Percentiles rank a stretch among this genome's conserved stretches.
Evolutionary conservation across 2,797 vertebrate species (phyloP).

Genomic region (Malacoctenus gilli): DNA sequence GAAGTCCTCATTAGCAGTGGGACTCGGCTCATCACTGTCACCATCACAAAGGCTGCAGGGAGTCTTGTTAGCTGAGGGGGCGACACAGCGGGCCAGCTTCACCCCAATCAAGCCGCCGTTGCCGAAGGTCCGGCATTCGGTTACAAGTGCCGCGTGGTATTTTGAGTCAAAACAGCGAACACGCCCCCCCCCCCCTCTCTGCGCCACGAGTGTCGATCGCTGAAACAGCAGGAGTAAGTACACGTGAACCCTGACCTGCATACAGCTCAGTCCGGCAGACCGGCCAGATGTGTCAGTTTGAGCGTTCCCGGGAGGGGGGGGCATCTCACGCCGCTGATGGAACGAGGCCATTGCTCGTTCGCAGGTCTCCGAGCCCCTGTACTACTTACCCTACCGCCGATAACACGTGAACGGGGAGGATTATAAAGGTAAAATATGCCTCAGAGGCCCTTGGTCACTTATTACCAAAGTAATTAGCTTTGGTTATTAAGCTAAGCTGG

Average conservation of each 20-base stretch:
- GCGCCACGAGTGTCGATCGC: conserved; percentile 28
- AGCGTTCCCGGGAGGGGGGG: conserved; percentile 38
- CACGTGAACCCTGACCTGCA: conserved; percentile 59
- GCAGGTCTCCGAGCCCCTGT: conserved; percentile 43
- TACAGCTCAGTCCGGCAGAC: conserved; percentile 38
- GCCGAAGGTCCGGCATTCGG: conserved; percentile 39
- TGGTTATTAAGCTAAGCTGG: conserved; percentile 35
- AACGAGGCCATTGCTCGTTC: conserved; percentile 44
- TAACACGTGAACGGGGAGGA: conserved; percentile 35
- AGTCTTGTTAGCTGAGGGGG: conserved; percentile 56
- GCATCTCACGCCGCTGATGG: conserved; percentile 41
- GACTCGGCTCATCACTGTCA: conserved; percentile 67
- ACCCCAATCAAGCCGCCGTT: conserved; percentile 51
- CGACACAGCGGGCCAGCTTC: conserved; percentile 35
- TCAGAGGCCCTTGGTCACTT: conserved; percentile 33
- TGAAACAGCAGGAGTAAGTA: conserved; percentile 51
- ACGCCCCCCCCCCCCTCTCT: no score
- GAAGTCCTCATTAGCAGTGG: conserved; percentile 68
- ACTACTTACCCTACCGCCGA: conserved; percentile 36
- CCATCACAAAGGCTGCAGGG: conserved; percentile 51
- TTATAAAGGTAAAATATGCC: conserved; percentile 39
- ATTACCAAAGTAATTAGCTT: conserved; percentile 52
- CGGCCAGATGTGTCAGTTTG: conserved; percentile 56
- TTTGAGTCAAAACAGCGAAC: conserved; percentile 48
- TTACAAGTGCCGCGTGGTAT: conserved; percentile 34